Evolutionary conservation across 2,113 vertebrate genomes (phyloP), one percentile per base, ranked within the genome.

Genomic region (Syrrhaptes paradoxus): DNA sequence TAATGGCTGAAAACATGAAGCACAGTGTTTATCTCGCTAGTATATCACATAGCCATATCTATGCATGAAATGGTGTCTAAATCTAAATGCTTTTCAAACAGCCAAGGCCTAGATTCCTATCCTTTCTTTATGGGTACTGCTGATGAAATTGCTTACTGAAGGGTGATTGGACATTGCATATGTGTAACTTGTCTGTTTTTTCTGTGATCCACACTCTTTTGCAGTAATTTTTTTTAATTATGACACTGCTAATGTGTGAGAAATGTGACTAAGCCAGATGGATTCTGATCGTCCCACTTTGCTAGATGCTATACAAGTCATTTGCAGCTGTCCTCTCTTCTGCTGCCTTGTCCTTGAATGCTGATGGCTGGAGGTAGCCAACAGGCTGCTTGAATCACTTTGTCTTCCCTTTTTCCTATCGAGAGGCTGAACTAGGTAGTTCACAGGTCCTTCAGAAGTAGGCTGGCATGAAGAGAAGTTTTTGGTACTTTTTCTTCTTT

Each of bases 361-460:
- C 13, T 67, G 34, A 63, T 91, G 31, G 11, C n/a, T 95, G 76
- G 54, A 97, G 16, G n/a, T 34, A 92, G 71, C 54, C 46, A 92
- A 89, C 6, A 63, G 41, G 48, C 7, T 2, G 19, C 51, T 76
- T 49, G 28, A 75, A 93, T 77, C 12, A 32, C 28, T 77, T 93
- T 11, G 31, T 71, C 67, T 81, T 62, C 10, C 26, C 16, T 57
- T 92, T 82, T 76, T 73, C 59, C 70, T 78, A 36, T 57, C 46
- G 36, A 63, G n/a, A 87, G 29, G 34, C 17, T 55, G 52, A 83
- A n/a, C 32, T 34, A 45, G 31, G 32, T 48, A 58, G 31, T 76
- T 93, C 85, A 81, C 18, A 93, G 66, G 26, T 78, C 11, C 32
- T 79, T 94, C 45, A 93, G 70, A 76, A 85, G n/a, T 9, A 85